Evolutionary conservation across 2,888 invertebrate genomes (phyloP).

Genomic region (Temnothorax ravouxi): DNA sequence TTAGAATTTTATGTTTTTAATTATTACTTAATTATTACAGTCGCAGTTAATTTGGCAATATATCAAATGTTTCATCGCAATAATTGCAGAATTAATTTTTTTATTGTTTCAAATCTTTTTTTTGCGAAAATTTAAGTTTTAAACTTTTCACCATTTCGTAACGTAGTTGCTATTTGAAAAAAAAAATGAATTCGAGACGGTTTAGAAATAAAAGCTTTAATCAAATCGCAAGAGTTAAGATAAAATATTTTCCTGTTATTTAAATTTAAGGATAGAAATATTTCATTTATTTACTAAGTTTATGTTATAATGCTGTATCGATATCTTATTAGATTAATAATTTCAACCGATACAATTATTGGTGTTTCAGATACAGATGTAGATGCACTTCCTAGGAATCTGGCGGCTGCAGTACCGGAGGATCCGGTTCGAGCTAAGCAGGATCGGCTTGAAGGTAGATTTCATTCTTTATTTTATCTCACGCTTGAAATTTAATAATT

Average conservation of each 20-base stretch:
- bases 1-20: background rate
- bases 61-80: background rate
- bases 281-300: background rate
- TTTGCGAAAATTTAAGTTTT: background rate
- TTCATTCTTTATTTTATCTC: background rate
- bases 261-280: background rate
- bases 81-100: background rate
- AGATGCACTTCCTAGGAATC: background rate
- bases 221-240: background rate
- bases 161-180: background rate
- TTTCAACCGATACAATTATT: background rate
- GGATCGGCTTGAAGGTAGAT: background rate
- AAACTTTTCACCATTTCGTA: background rate
- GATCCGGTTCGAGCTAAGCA: background rate
- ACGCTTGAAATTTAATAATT: background rate
- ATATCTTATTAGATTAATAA: conserved; percentile 5
- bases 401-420: background rate
- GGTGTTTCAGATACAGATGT: background rate
- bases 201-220: background rate
- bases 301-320: background rate
- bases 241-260: background rate
- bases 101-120: background rate
- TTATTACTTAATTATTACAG: background rate
- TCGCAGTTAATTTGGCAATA: background rate
- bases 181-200: background rate